These are phyloP conservation scores for Gorsachius goisagi DNA, from an alignment of 2,113 vertebrate genomes.

Conservation along the genomic window DNA sequence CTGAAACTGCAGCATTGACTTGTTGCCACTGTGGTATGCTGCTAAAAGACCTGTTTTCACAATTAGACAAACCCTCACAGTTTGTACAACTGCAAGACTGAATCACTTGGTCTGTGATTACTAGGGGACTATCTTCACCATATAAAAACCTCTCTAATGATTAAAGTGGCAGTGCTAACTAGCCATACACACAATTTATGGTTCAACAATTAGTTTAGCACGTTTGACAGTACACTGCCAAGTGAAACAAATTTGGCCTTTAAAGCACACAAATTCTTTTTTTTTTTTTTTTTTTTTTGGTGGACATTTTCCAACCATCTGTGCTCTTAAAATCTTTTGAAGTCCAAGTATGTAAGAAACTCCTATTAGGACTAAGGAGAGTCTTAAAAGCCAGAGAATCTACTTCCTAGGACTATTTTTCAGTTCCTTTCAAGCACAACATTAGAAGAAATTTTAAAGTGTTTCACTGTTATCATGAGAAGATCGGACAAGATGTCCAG, in stretches of 20 bases:
- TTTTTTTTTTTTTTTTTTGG: background rate
- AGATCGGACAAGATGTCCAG: background rate
- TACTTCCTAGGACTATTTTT: background rate
- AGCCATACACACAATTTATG: background rate
- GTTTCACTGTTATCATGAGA: background rate
- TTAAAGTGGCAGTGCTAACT: background rate
- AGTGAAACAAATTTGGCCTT: background rate
- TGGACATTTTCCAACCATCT: background rate
- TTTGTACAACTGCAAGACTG: background rate
- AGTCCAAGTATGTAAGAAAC: background rate
- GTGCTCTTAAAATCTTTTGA: background rate
- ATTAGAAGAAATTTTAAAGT: background rate
- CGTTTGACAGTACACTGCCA: background rate
- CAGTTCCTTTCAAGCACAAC: background rate
- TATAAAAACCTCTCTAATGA: background rate
- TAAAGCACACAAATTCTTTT: background rate
- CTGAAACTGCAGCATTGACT: background rate
- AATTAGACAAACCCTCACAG: background rate
- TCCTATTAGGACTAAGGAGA: background rate
- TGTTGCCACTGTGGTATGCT: background rate
- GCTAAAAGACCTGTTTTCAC: constrained; percentile 2
- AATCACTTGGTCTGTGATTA: background rate
- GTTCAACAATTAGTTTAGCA: background rate
- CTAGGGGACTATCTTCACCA: background rate
- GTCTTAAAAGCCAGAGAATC: background rate